A percentile compares a stretch with the other conserved stretches of the same genome.
Conservation (phyloP, 2,888 invertebrate genomes). For the Nemurella pictetii region DNA sequence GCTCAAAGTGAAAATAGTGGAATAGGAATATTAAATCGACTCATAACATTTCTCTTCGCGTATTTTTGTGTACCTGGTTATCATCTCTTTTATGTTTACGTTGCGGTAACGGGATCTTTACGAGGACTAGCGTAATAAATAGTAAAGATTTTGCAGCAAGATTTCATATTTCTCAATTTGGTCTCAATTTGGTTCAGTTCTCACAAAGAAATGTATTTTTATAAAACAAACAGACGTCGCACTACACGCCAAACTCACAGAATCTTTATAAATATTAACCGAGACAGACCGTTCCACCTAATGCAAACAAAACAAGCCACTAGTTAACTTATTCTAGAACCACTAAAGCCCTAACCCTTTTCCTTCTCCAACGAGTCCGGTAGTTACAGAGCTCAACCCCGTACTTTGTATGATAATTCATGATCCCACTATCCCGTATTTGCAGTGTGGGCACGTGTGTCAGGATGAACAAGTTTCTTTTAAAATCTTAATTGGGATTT, state of each 20-base stretch:
- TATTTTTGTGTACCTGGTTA: neutral
- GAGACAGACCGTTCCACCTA: neutral
- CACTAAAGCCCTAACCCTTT: neutral
- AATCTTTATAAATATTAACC: neutral
- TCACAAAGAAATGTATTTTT: neutral
- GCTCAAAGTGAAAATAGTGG: neutral
- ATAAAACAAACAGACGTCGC: neutral
- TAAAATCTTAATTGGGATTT: neutral
- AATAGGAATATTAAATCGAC: neutral
- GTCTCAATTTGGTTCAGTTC: neutral
- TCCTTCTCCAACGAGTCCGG: neutral
- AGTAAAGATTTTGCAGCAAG: neutral
- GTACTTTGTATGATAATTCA: neutral
- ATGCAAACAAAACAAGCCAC: neutral
- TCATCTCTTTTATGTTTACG: neutral
- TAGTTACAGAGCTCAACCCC: neutral
- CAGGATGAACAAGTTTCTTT: neutral
- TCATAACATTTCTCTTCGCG: neutral
- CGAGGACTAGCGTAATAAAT: neutral
- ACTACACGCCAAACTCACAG: neutral
- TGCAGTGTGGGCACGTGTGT: neutral
- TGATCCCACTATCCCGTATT: neutral
- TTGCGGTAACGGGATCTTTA: neutral
- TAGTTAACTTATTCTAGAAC: neutral
- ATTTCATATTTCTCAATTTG: neutral